Conservation (phyloP, 1,140 invertebrate species). For the Drosophila sturtevanti region DNA sequence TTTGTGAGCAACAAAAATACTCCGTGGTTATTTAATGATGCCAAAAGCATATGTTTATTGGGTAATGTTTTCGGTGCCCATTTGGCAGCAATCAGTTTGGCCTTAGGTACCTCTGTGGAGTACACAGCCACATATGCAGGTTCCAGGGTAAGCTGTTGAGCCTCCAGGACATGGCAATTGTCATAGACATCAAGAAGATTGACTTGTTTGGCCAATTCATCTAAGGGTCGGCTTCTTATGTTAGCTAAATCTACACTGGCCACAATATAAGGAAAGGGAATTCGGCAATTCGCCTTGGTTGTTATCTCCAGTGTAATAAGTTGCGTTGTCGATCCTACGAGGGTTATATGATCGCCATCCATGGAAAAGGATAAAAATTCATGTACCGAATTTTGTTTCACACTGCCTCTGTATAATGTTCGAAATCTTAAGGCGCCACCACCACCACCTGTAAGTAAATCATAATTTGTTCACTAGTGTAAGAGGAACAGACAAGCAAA, state of each 20-base stretch:
- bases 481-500: constrained; percentile 52
- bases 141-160: constrained; percentile 47
- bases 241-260: background rate
- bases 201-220: constrained; percentile 29
- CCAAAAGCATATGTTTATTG: constrained; percentile 42
- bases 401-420: constrained; percentile 24
- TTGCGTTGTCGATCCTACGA: constrained; percentile 46
- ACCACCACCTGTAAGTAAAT: background rate
- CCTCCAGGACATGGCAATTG: constrained; percentile 50
- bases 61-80: constrained; percentile 27
- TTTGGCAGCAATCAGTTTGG: constrained; percentile 27
- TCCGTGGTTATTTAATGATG: constrained; percentile 41
- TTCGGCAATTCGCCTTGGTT: constrained; percentile 9
- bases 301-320: constrained; percentile 55
- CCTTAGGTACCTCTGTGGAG: constrained; percentile 28
- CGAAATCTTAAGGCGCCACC: constrained; percentile 21
- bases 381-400: constrained; percentile 39
- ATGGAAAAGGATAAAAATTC: constrained; percentile 46
- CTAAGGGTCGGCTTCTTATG: constrained; percentile 36
- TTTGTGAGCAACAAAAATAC: constrained; percentile 41
- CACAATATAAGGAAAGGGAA: constrained; percentile 44
- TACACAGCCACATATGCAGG: constrained; percentile 43
- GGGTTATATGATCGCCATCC: constrained; percentile 28
- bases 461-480: background rate
- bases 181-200: constrained; percentile 47